These are phyloP conservation scores for Stomatorhinus walkeri DNA, from an alignment of 2,797 vertebrate species.

Conservation along the genomic window DNA sequence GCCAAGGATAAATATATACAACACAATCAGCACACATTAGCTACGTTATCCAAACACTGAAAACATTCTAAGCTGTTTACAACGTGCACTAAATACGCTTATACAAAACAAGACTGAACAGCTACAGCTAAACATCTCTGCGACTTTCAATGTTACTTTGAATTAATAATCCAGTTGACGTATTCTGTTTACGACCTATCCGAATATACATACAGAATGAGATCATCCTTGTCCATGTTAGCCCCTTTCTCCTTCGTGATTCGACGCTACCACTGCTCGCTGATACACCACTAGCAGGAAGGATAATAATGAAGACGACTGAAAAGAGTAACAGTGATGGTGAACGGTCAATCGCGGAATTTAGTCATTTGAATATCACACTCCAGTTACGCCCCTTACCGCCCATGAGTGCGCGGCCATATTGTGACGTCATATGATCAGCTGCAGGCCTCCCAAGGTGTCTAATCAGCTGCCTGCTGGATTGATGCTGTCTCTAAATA, in stretches of 20 bases:
- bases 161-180: background rate
- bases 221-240: slow-evolving; percentile 54
- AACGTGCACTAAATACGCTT: background rate
- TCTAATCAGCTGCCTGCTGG: background rate
- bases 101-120: background rate
- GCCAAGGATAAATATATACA: background rate
- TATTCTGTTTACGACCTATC: background rate
- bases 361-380: slow-evolving; percentile 14
- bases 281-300: background rate
- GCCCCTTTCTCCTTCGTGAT: background rate
- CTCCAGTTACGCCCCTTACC: background rate
- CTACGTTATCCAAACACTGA: background rate
- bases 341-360: background rate
- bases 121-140: background rate
- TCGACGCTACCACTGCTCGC: background rate
- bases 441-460: background rate
- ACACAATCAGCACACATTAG: background rate
- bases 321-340: background rate
- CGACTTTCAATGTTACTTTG: background rate
- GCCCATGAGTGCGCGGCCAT: slow-evolving; percentile 49
- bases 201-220: slow-evolving; percentile 56
- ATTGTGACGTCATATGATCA: slow-evolving; percentile 49
- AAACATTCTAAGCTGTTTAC: background rate
- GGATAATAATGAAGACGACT: background rate
- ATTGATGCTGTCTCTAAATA: background rate